A percentile compares a stretch with the other conserved stretches of the same genome.
These are phyloP conservation scores for Oreonectes daqikongensis DNA, from an alignment of 2,797 vertebrate genomes.

Conservation along the genomic window DNA sequence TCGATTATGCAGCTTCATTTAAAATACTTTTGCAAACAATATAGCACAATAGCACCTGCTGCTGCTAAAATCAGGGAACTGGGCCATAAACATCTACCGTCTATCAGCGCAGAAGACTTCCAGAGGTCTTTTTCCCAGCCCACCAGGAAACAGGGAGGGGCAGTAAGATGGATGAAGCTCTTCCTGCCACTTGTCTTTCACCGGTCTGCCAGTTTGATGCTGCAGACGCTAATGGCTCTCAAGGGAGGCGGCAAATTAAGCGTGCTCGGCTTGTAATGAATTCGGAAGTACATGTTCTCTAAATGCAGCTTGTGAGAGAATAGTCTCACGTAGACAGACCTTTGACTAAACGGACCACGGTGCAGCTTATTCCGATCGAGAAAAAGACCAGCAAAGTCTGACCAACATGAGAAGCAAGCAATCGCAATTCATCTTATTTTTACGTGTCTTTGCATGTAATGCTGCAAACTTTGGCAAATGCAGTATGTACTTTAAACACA, in stretches of 20 bases:
- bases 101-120: slow-evolving; percentile 22
- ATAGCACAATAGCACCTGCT: background rate
- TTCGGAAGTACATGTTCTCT: slow-evolving; percentile 79
- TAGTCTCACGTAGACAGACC: background rate
- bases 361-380: background rate
- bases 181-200: slow-evolving; percentile 82
- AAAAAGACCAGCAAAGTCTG: background rate
- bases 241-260: slow-evolving; percentile 88
- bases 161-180: slow-evolving; percentile 66
- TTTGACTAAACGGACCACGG: background rate
- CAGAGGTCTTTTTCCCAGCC: slow-evolving; percentile 40
- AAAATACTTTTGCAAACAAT: background rate
- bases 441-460: too few species aligned
- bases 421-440: background rate
- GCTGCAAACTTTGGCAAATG: too few species aligned
- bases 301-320: slow-evolving; percentile 53
- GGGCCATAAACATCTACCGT: slow-evolving; percentile 50
- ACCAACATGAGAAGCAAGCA: too few species aligned
- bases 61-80: background rate
- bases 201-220: slow-evolving; percentile 82
- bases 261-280: slow-evolving; percentile 87
- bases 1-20: background rate
- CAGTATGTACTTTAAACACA: background rate
- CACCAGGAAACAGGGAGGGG: slow-evolving; percentile 32
- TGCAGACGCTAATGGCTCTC: slow-evolving; percentile 88